Percentiles rank a stretch among this genome's conserved stretches.
phyloP scores from a whole-genome alignment of 2,113 vertebrate species.

The Gobiocypris rarus region DNA sequence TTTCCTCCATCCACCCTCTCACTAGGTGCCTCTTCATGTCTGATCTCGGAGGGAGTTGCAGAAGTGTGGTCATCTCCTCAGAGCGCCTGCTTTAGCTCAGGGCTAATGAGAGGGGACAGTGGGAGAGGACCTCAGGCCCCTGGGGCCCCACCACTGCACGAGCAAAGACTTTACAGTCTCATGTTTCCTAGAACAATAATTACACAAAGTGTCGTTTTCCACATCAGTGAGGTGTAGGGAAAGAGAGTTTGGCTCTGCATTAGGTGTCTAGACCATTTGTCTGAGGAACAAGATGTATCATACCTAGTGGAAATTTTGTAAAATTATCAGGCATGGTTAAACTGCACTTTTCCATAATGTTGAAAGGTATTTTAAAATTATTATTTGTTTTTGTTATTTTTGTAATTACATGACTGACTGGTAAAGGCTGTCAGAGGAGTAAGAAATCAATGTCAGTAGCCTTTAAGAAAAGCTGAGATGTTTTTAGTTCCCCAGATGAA shows the following conservation, averaged over 20 bases:
- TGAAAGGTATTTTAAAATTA: slow-evolving; percentile 16
- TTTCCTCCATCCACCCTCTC: neutral
- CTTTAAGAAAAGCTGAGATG: slow-evolving; percentile 42
- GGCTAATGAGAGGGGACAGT: slow-evolving; percentile 51
- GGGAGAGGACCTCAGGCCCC: slow-evolving; percentile 9
- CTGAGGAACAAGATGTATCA: slow-evolving; percentile 16
- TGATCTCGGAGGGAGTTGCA: neutral
- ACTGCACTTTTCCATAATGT: neutral
- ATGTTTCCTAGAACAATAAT: slow-evolving; percentile 48
- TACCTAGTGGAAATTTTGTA: neutral
- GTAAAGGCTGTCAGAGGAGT: slow-evolving; percentile 8
- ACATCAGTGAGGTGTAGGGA: neutral
- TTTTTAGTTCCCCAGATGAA: slow-evolving; percentile 44
- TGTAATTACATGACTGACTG: slow-evolving; percentile 47
- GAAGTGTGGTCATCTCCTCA: slow-evolving; percentile 35
- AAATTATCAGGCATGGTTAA: neutral
- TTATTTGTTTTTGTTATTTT: neutral
- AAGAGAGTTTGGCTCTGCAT: slow-evolving; percentile 21
- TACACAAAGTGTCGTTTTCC: slow-evolving; percentile 19
- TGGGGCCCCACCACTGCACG: slow-evolving; percentile 30
- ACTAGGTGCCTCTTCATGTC: neutral
- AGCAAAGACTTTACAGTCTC: slow-evolving; percentile 23
- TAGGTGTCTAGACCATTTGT: slow-evolving; percentile 29
- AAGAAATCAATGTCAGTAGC: slow-evolving; percentile 27
- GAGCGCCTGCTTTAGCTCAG: slow-evolving; percentile 41